A percentile compares a stretch with the other conserved stretches of the same genome.
These are phyloP conservation scores for Thunnus albacares DNA, from an alignment of 2,797 vertebrate genomes.

Conservation along the genomic window DNA sequence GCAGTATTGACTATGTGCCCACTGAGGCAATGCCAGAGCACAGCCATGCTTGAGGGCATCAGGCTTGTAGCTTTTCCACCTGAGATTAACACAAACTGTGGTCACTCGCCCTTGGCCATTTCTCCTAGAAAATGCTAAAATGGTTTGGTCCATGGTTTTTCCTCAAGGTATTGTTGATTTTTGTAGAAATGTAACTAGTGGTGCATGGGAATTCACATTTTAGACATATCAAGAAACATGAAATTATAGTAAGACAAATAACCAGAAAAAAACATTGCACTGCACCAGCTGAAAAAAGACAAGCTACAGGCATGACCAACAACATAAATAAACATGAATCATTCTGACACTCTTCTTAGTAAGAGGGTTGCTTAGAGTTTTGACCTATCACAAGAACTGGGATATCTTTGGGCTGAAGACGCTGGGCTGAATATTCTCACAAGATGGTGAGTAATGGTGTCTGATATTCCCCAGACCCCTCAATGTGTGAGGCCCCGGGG, in stretches of 20 bases:
- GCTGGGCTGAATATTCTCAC: constrained; percentile 46
- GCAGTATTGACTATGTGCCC: constrained; percentile 38
- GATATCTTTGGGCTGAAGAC: constrained; percentile 51
- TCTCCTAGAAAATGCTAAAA: constrained; percentile 31
- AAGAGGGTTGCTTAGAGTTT: constrained; percentile 45
- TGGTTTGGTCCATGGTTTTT: constrained; percentile 6
- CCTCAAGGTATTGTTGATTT: constrained; percentile 40
- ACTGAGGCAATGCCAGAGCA: constrained; percentile 50
- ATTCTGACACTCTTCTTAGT: constrained; percentile 48
- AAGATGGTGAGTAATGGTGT: constrained; percentile 68
- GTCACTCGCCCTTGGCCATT: constrained; percentile 55
- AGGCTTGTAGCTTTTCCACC: constrained; percentile 51
- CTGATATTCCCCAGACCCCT: constrained; percentile 65
- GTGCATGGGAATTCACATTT: constrained; percentile 28
- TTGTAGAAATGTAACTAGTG: constrained; percentile 18
- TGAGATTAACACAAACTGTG: constrained; percentile 58
- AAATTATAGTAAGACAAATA: constrained; percentile 17
- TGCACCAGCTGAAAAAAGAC: constrained; percentile 32
- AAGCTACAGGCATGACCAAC: constrained; percentile 32
- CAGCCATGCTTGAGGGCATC: constrained; percentile 55
- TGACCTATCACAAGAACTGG: constrained; percentile 56
- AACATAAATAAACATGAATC: constrained; percentile 67
- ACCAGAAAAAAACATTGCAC: constrained; percentile 21
- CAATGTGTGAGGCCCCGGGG: constrained; percentile 43
- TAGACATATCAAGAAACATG: constrained; percentile 21